These are phyloP conservation scores for Morone chrysops DNA, from an alignment of 2,113 vertebrate species.

Conservation along the genomic window DNA sequence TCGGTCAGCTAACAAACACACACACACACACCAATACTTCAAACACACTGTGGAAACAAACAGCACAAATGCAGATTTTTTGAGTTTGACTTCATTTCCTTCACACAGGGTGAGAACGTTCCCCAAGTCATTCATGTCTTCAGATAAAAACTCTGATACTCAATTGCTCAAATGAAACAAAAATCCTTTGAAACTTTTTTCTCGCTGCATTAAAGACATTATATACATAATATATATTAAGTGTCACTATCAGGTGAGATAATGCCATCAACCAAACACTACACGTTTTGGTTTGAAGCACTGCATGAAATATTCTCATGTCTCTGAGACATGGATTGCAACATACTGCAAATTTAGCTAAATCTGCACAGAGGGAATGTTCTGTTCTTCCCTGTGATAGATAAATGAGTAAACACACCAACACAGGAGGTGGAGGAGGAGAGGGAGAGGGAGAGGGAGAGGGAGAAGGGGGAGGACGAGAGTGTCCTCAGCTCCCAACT, in stretches of 20 bases:
- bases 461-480: slow-evolving; percentile 4
- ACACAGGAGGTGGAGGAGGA: slow-evolving; percentile 1
- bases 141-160: not conserved
- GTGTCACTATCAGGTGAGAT: not conserved
- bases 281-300: not conserved
- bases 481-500: slow-evolving; percentile 26
- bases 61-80: not conserved
- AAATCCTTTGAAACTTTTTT: too few relatives aligned
- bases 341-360: not conserved
- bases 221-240: not conserved
- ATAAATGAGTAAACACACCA: slow-evolving; percentile 42
- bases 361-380: slow-evolving; percentile 24
- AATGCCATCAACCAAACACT: not conserved
- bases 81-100: too few relatives aligned
- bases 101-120: not conserved
- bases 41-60: slow-evolving; percentile 35
- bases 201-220: not conserved
- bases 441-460: slow-evolving; percentile 9
- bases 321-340: not conserved
- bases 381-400: not conserved
- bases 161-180: not conserved
- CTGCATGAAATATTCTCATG: not conserved
- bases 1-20: slow-evolving; percentile 63
- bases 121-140: not conserved
- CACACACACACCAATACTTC: slow-evolving; percentile 25